A percentile compares a stretch with the other conserved stretches of the same genome.
These are phyloP conservation scores for Mercenaria mercenaria DNA, from an alignment of 1,140 invertebrate genomes.

Conservation along the genomic window DNA sequence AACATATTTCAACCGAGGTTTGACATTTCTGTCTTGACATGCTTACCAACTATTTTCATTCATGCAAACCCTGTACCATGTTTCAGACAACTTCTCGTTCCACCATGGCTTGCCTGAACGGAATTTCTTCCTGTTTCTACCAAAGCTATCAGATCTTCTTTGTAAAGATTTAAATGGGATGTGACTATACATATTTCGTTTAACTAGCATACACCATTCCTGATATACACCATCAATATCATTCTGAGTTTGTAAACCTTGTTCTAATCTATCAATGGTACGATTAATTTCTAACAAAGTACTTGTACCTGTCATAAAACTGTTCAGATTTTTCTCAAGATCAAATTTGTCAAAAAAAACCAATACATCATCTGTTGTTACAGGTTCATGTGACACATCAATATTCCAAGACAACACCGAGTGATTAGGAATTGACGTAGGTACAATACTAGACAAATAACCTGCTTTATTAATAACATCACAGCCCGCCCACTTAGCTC, in stretches of 20 bases:
- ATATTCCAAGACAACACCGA: background rate
- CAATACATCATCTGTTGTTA: background rate
- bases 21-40: background rate
- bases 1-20: no score
- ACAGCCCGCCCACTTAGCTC: no score
- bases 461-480: background rate
- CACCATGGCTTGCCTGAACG: constrained; percentile 10
- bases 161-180: background rate
- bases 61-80: background rate
- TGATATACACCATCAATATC: background rate
- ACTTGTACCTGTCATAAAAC: background rate
- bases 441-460: background rate
- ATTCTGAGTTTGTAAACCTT: background rate
- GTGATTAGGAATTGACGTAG: background rate
- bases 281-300: background rate
- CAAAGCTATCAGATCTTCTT: background rate
- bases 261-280: background rate
- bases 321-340: background rate
- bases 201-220: background rate
- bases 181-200: background rate
- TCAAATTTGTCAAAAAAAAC: background rate
- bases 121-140: background rate
- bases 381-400: background rate
- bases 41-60: background rate
- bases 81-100: background rate